Base-by-base conservation (phyloP, 2,797 vertebrate species). In the Lepilemur ruficaudatus region DNA sequence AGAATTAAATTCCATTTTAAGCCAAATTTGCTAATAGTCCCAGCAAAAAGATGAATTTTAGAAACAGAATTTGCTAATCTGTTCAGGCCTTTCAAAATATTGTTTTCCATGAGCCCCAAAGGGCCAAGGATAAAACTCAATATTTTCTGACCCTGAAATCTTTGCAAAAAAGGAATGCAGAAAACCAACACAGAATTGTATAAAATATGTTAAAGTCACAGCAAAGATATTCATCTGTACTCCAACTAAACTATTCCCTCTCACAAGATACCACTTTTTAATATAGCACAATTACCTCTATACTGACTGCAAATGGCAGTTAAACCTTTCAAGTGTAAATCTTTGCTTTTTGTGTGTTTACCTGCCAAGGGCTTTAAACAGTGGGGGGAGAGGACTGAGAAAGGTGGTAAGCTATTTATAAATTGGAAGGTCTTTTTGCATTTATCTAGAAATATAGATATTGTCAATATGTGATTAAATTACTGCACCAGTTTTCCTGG, bases 401-500 rank as follows among this genome's bases (percentile, higher is more conserved):
- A 82, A 89, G 52, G 20, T n/a, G 10, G 57, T 32, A 89, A 2
- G 17, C 72, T 65, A 35, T 46, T 70, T 80, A 25, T 67, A 96
- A 97, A 96, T 5, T 88, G 76, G 43, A 86, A 98, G 96, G 94
- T 85, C 41, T 94, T 95, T 57, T 91, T 87, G 95, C 92, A 93
- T 96, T 95, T 98, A 94, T 38, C 50, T 92, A 93, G 82, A 80
- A 97, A 93, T 2, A 30, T 0, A 95, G 84, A 97, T 97, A 97
- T 46, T 94, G 82, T 52, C 95, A 96, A 96, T 95, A 50, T 81
- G 83, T 96, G 88, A 97, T 73, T 97, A 93, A 93, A 1, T 97
- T 94, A 94, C 61, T 50, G 28, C 50, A 94, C 72, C 46, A 89
- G 20, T n/a, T 94, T 97, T 94, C 94, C 96, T 97, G 80, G 38